Base-by-base conservation (phyloP, 2,797 vertebrate genomes). In the Acrossocheilus fasciatus region DNA sequence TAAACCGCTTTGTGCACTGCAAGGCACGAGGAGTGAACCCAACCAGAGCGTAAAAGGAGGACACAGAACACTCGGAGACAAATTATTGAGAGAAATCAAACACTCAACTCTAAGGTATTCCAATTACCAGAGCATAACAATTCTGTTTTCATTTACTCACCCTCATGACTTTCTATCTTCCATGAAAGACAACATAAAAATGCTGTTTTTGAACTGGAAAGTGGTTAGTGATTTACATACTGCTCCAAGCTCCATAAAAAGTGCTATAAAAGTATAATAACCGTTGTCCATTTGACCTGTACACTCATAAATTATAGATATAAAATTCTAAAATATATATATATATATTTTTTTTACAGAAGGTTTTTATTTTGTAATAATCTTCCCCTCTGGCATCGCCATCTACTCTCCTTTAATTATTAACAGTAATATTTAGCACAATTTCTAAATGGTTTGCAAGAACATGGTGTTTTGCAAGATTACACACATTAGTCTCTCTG, bases 401-500 rank as follows among this genome's bases (percentile, higher is more conserved):
- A 74, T 50, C 14, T 47, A 75, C 73, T 75, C 17, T 74, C 15
- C 72, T 10, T 52, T 73, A 15, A 73, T 26, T 45, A 26, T 47
- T 73, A 34, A 47, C n/a, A 30, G 70, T 74, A 26, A 47, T 18
- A 26, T 15, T 15, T 15, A 73, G 18, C 17, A 52, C 2, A 36
- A 20, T 54, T 54, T 76, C 17, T 34, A 11, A 20, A 20, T 6
- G 9, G 17, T 20, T 36, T 23, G 26, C 17, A 34, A 34, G 20
- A 36, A 54, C 9, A 52, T 18, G 50, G 74, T 57, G 74, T 36
- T 77, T 77, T 57, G 50, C 34, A 4, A 57, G 34, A 77, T 57
- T 39, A 54, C 30, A 54, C 47, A 54, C 74, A 76, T 77, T 14
- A 77, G 30, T 57, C 30, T 47, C n/a, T 7, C 73, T 75, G 73